Evolutionary conservation across 2,113 vertebrate species (phyloP).

Genomic region (Leptocoma aspasia): DNA sequence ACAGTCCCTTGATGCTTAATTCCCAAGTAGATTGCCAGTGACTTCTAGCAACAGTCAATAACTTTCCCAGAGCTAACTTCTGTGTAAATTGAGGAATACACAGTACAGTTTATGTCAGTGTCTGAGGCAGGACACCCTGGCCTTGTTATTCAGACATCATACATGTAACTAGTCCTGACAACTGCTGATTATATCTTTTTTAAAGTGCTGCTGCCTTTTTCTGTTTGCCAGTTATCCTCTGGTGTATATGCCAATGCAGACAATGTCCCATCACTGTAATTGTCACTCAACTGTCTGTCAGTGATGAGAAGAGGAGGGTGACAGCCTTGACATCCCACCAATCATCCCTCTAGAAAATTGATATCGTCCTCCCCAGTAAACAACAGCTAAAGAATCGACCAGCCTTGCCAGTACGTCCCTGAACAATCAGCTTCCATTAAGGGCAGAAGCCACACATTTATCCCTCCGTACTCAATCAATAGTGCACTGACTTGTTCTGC

Average conservation of each 20-base stretch:
- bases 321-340: constrained; percentile 80
- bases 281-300: constrained; percentile 78
- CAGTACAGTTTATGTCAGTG: background rate
- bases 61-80: background rate
- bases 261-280: constrained; percentile 73
- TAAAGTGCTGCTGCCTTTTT: constrained; percentile 67
- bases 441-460: constrained; percentile 78
- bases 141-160: constrained; percentile 76
- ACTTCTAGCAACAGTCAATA: background rate
- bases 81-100: background rate
- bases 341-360: constrained; percentile 80
- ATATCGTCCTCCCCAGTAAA: constrained; percentile 82
- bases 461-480: constrained; percentile 74
- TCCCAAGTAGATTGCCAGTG: background rate
- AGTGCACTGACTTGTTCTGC: constrained; percentile 54
- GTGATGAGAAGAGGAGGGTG: constrained; percentile 70
- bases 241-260: constrained; percentile 77
- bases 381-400: constrained; percentile 80
- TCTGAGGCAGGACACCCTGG: background rate
- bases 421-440: constrained; percentile 84
- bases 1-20: background rate
- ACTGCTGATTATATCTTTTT: constrained; percentile 80
- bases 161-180: constrained; percentile 78
- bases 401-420: constrained; percentile 69
- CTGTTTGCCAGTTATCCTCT: constrained; percentile 77